Conservation (phyloP, 2,888 invertebrate species). For the Seira ritae region DNA sequence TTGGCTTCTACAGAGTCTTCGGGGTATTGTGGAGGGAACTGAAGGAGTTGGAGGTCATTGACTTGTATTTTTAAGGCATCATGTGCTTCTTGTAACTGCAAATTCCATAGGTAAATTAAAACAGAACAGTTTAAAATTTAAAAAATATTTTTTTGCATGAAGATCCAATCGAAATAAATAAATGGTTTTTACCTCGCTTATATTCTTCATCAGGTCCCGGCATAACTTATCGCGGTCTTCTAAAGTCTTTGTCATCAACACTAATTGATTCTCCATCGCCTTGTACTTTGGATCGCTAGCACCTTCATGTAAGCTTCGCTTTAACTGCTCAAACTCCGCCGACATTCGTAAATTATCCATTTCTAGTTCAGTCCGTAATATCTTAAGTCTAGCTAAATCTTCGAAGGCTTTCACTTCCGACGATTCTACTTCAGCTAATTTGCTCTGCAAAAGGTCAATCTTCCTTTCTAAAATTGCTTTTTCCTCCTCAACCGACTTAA, state of each 20-base stretch:
- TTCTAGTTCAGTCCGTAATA: slow-evolving; percentile 65
- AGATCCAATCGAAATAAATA: not conserved
- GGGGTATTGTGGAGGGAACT: slow-evolving; percentile 43
- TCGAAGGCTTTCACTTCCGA: slow-evolving; percentile 69
- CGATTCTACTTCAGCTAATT: slow-evolving; percentile 73
- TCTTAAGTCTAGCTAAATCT: slow-evolving; percentile 62
- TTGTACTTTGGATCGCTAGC: slow-evolving; percentile 64
- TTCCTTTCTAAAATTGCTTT: slow-evolving; percentile 67
- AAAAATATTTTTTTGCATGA: not conserved
- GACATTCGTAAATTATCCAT: slow-evolving; percentile 69
- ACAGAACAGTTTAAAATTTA: slow-evolving; percentile 16
- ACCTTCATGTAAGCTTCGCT: slow-evolving; percentile 55
- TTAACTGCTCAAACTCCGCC: slow-evolving; percentile 60
- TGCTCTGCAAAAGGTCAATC: slow-evolving; percentile 69
- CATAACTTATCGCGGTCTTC: slow-evolving; percentile 91
- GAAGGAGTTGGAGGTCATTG: slow-evolving; percentile 30
- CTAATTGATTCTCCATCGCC: slow-evolving; percentile 58
- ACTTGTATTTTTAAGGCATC: slow-evolving; percentile 85
- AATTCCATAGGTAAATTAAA: slow-evolving; percentile 47
- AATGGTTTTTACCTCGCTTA: slow-evolving; percentile 79
- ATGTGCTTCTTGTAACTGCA: slow-evolving; percentile 86
- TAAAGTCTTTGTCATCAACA: slow-evolving; percentile 76
- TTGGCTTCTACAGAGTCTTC: slow-evolving; percentile 60
- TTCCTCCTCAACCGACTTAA: slow-evolving; percentile 71
- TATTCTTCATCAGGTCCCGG: slow-evolving; percentile 89